Conservation (phyloP, 2,888 invertebrate genomes). For the Drosophila vallismaia region DNA sequence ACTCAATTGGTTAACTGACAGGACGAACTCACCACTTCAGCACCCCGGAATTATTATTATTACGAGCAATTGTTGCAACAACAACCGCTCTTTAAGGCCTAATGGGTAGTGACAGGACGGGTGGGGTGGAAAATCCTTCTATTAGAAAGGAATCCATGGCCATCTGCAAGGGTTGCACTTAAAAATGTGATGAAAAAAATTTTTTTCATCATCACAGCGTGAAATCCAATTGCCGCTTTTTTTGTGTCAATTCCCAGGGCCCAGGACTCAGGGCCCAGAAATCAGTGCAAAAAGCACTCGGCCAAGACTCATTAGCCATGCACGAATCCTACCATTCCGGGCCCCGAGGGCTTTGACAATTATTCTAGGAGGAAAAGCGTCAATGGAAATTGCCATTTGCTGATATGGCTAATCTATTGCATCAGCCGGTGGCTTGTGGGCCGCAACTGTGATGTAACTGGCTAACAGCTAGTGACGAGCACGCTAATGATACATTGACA, state of each 20-base stretch:
- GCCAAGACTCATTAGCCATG: conserved; percentile 43
- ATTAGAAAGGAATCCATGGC: neutral
- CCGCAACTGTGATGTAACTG: conserved; percentile 20
- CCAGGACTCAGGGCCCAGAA: conserved; percentile 21
- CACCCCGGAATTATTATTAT: conserved; percentile 29
- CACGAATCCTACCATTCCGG: conserved; percentile 7
- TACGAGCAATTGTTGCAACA: conserved; percentile 36
- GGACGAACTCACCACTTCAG: conserved; percentile 8
- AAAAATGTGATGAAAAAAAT: conserved; percentile 25
- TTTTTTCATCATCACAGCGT: conserved; percentile 36
- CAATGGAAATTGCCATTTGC: conserved; percentile 44
- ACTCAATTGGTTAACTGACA: conserved; percentile 30
- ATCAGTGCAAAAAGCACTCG: conserved; percentile 38
- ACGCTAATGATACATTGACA: conserved; percentile 63
- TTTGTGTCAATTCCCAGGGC: conserved; percentile 28
- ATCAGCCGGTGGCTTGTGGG: conserved; percentile 37
- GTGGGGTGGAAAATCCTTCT: neutral
- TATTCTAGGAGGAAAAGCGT: conserved; percentile 33
- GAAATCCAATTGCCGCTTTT: conserved; percentile 49
- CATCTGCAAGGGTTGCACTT: conserved; percentile 43
- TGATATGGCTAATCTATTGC: conserved; percentile 53
- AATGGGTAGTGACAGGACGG: conserved; percentile 2
- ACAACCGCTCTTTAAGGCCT: conserved; percentile 13
- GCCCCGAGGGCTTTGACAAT: conserved; percentile 34
- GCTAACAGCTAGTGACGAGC: conserved; percentile 27